Percentiles rank a stretch among this genome's conserved stretches.
Conservation (phyloP, 2,113 vertebrate genomes). For the Platichthys stellatus region DNA sequence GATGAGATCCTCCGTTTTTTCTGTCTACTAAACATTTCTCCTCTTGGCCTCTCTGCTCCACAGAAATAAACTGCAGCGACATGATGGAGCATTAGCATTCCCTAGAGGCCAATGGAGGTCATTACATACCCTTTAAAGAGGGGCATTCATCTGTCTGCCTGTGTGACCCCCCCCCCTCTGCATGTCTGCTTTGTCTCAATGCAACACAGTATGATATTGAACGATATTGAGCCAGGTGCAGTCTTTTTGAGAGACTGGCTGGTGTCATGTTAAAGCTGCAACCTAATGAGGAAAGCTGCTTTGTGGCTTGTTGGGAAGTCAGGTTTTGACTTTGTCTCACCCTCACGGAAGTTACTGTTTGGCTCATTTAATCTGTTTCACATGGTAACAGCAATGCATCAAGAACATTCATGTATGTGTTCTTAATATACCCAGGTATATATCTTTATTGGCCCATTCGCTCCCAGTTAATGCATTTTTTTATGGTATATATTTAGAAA, state of each 20-base stretch:
- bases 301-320: background rate
- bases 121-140: constrained; percentile 43
- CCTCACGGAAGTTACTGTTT: constrained; percentile 2
- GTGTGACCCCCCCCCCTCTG: constrained; percentile 10
- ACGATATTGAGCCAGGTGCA: constrained; percentile 21
- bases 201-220: constrained; percentile 23
- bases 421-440: background rate
- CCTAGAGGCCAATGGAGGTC: constrained; percentile 63
- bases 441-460: background rate
- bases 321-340: constrained; percentile 7
- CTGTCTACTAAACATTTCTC: constrained; percentile 33
- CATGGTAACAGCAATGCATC: background rate
- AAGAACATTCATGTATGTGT: background rate
- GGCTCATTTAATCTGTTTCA: background rate
- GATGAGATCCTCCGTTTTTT: constrained; percentile 40
- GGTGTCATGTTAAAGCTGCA: constrained; percentile 2
- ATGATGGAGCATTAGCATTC: constrained; percentile 73
- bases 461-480: background rate
- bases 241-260: constrained; percentile 3
- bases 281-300: constrained; percentile 9
- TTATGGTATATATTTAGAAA: too few species aligned
- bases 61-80: constrained; percentile 14
- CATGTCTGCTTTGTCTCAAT: constrained; percentile 11
- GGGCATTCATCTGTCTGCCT: constrained; percentile 39
- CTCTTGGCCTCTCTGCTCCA: background rate